phyloP scores from a whole-genome alignment of 2,797 vertebrate species.

The Rachycentron canadum region DNA sequence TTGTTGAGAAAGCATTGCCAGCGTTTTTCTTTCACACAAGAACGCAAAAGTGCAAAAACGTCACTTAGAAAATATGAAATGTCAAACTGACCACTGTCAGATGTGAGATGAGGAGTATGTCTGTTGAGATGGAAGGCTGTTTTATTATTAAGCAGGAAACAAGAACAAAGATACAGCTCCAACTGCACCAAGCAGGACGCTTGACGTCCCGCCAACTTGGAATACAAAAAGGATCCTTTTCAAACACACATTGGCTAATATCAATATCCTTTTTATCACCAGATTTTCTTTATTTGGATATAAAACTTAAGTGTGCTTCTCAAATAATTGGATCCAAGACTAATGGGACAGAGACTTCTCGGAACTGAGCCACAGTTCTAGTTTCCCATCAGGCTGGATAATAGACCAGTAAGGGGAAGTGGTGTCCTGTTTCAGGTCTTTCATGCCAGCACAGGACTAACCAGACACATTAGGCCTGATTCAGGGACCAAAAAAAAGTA shows the following conservation, averaged over 20 bases:
- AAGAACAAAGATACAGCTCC: constrained; percentile 31
- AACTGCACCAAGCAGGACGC: constrained; percentile 19
- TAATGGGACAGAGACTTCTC: constrained; percentile 45
- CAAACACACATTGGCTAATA: constrained; percentile 30
- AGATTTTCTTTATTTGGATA: constrained; percentile 40
- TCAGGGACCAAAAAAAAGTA: constrained; percentile 50
- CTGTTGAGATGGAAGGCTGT: constrained; percentile 1
- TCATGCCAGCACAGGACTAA: constrained; percentile 51
- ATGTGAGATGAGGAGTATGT: constrained; percentile 32
- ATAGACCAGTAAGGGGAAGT: constrained; percentile 50
- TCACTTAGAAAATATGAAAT: constrained; percentile 1
- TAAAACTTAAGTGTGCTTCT: constrained; percentile 41
- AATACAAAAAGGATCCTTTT: constrained; percentile 35
- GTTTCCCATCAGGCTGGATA: constrained; percentile 67
- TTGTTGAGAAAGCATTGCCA: background rate
- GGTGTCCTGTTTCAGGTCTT: constrained; percentile 67
- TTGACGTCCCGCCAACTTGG: constrained; percentile 51
- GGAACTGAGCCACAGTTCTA: constrained; percentile 48
- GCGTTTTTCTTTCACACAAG: background rate
- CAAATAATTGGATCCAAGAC: constrained; percentile 46
- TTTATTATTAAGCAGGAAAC: constrained; percentile 13
- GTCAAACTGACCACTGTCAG: constrained; percentile 21
- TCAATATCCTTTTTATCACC: constrained; percentile 25
- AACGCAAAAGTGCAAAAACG: constrained; percentile 5
- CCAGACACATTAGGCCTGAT: constrained; percentile 56